phyloP scores from a whole-genome alignment of 2,888 invertebrate species.

The Cecidostiba fungosa region DNA sequence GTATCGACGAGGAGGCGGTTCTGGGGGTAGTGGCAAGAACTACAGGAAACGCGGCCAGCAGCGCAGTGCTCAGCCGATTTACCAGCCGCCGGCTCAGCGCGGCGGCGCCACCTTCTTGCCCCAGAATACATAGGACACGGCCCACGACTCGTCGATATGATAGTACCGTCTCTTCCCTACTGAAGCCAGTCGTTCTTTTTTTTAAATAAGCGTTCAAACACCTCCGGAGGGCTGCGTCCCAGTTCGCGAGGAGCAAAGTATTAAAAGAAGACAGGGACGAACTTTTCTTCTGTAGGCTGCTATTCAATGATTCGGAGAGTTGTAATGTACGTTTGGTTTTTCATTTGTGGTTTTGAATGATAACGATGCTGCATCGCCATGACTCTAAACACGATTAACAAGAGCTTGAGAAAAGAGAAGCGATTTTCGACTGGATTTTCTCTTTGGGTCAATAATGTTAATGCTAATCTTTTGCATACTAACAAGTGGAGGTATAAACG shows the following conservation, averaged over 20 bases:
- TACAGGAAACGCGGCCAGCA: slow-evolving; percentile 74
- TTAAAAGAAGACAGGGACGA: slow-evolving; percentile 45
- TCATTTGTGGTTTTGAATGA: not conserved
- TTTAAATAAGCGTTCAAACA: not conserved
- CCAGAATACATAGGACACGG: slow-evolving; percentile 50
- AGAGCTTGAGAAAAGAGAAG: not conserved
- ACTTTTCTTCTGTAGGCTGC: not conserved
- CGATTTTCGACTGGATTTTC: no score
- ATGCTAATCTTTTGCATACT: not conserved
- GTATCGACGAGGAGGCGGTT: slow-evolving; percentile 73
- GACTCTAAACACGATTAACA: not conserved
- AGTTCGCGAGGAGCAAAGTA: not conserved
- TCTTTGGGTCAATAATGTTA: no score
- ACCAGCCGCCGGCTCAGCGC: slow-evolving; percentile 78
- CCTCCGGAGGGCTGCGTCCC: not conserved
- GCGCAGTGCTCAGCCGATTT: slow-evolving; percentile 77
- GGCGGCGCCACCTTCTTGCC: slow-evolving; percentile 66
- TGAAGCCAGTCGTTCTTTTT: slow-evolving; percentile 9
- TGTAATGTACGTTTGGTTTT: not conserved
- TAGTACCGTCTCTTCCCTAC: slow-evolving; percentile 39
- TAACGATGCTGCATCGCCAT: not conserved
- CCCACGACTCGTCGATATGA: slow-evolving; percentile 7
- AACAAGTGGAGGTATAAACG: not conserved
- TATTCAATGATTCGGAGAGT: not conserved
- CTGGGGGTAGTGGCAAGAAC: slow-evolving; percentile 67